Conservation (phyloP, 2,888 invertebrate genomes). For the Ormyrus labotus region DNA sequence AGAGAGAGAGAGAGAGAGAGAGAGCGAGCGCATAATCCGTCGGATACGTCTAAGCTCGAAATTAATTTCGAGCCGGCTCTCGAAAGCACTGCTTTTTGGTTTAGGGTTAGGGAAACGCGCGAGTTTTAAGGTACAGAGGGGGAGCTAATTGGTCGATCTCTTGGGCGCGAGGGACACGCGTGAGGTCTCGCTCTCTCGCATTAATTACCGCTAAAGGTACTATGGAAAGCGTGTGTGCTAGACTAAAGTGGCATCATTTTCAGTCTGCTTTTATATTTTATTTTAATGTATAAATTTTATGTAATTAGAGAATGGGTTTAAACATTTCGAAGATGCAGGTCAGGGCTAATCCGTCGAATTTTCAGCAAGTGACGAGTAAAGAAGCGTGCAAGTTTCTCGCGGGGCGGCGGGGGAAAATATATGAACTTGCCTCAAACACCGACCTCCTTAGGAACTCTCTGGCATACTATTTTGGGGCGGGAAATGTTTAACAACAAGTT, state of each 20-base stretch:
- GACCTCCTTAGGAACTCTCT: conserved; percentile 25
- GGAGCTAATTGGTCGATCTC: conserved; percentile 44
- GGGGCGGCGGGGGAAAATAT: conserved; percentile 11
- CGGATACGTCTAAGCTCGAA: conserved; percentile 54
- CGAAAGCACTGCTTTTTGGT: neutral
- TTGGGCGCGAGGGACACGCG: conserved; percentile 2
- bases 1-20: too few relatives aligned
- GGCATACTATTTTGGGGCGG: conserved; percentile 36
- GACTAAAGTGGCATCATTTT: too few relatives aligned
- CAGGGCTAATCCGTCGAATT: too few relatives aligned
- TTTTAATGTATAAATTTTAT: too few relatives aligned
- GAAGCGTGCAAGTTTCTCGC: too few relatives aligned
- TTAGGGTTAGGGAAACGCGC: conserved; percentile 16
- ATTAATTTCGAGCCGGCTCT: conserved; percentile 51
- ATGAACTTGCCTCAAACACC: conserved; percentile 19
- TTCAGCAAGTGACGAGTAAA: too few relatives aligned
- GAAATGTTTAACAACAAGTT: conserved; percentile 54
- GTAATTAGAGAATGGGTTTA: too few relatives aligned
- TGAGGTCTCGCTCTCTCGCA: neutral
- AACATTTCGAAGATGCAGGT: too few relatives aligned
- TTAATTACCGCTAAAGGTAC: too few relatives aligned
- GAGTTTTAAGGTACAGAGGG: conserved; percentile 38
- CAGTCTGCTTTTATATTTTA: too few relatives aligned
- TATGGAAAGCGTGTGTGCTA: too few relatives aligned
- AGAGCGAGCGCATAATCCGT: conserved; percentile 40